These are phyloP conservation scores for Forbesichthys agassizii DNA, from an alignment of 2,113 vertebrate species.

Conservation along the genomic window DNA sequence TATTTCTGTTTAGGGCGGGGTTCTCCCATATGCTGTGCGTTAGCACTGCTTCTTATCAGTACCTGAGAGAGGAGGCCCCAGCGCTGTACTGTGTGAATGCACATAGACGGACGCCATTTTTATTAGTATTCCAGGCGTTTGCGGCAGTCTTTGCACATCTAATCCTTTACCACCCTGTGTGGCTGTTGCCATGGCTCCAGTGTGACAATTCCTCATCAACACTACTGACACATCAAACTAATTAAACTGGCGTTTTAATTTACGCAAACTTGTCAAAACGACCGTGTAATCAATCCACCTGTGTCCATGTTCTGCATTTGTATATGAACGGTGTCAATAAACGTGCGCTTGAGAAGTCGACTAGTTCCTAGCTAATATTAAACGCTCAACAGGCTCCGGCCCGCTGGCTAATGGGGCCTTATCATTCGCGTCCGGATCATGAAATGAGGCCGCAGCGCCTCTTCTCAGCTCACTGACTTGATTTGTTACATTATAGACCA, in stretches of 20 bases:
- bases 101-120: too few species aligned
- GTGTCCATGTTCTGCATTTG: too few species aligned
- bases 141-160: constrained; percentile 1
- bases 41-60: too few species aligned
- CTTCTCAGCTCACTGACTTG: too few species aligned
- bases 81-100: too few species aligned
- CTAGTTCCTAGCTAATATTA: neutral
- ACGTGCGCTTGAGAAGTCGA: neutral
- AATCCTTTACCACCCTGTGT: constrained; percentile 12
- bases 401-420: neutral
- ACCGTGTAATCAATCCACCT: too few species aligned
- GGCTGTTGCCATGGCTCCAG: constrained; percentile 52
- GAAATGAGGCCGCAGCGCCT: too few species aligned
- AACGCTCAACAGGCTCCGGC: neutral
- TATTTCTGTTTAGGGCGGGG: too few species aligned
- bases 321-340: neutral
- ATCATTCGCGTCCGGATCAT: neutral
- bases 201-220: constrained; percentile 45
- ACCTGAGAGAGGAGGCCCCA: too few species aligned
- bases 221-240: constrained; percentile 33
- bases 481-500: too few species aligned
- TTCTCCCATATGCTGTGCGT: too few species aligned
- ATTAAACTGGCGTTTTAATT: constrained; percentile 42
- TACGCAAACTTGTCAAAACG: neutral
- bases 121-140: constrained; percentile 14